A percentile compares a stretch with the other conserved stretches of the same genome.
These are phyloP conservation scores for Orchesella cincta DNA, from an alignment of 1,140 invertebrate species.

Conservation along the genomic window DNA sequence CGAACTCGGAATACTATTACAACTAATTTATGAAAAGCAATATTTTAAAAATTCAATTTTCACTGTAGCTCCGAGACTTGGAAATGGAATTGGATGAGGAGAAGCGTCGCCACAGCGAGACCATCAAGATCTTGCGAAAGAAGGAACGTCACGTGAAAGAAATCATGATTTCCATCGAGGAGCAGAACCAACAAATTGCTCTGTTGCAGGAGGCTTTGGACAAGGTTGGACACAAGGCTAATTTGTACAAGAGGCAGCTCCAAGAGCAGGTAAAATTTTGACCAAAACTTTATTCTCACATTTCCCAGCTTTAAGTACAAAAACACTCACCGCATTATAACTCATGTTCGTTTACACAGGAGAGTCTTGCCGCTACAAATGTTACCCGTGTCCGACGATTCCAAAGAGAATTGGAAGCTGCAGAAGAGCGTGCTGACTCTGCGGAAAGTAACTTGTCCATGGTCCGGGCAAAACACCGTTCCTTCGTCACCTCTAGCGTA, in stretches of 20 bases:
- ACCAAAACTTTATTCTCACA: conserved; percentile 19
- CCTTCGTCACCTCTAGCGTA: conserved; percentile 85
- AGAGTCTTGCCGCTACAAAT: conserved; percentile 89
- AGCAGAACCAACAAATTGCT: conserved; percentile 82
- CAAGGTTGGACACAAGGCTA: conserved; percentile 83
- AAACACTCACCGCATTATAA: background rate
- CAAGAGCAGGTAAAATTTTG: conserved; percentile 72
- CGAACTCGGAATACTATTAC: too few species aligned
- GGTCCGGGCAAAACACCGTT: conserved; percentile 93
- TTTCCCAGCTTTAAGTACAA: background rate
- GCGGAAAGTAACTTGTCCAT: conserved; percentile 90
- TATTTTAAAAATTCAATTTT: too few species aligned
- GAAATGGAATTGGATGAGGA: conserved; percentile 93
- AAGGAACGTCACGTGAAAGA: conserved; percentile 96
- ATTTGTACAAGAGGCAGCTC: conserved; percentile 94
- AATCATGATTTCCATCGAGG: conserved; percentile 83
- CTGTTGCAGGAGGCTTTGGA: conserved; percentile 87
- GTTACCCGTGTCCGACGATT: conserved; percentile 94
- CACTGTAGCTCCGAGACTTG: conserved; percentile 84
- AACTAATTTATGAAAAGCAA: too few species aligned
- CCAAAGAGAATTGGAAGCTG: conserved; percentile 94
- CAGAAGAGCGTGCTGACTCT: conserved; percentile 90
- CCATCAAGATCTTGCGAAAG: conserved; percentile 93
- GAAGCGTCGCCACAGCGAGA: conserved; percentile 91
- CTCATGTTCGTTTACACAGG: conserved; percentile 60